Conservation (phyloP, 37 sponge, comb jelly and placozoan species). For the Halichondria panicea region DNA sequence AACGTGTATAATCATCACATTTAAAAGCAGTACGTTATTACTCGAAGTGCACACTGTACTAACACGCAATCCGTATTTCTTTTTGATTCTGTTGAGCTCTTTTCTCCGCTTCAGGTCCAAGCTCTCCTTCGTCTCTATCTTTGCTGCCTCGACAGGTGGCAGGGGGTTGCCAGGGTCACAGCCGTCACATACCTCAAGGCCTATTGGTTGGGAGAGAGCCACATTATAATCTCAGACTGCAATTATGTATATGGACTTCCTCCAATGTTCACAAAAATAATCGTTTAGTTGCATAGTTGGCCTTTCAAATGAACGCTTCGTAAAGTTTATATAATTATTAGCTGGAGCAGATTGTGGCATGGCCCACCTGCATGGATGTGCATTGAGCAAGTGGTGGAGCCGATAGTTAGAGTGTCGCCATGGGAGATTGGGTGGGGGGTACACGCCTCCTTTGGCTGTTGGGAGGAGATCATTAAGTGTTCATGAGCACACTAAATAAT, state of each 20-base stretch:
- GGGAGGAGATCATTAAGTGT: not conserved
- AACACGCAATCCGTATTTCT: conserved; percentile 65
- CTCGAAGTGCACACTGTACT: no score
- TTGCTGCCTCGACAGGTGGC: not conserved
- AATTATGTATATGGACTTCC: no score
- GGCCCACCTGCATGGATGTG: conserved; percentile 84
- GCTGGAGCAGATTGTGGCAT: no score
- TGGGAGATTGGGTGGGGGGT: conserved; percentile 60
- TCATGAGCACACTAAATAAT: not conserved
- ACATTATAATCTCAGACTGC: no score
- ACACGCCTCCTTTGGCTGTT: conserved; percentile 60
- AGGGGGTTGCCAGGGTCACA: conserved; percentile 46
- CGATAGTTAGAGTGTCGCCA: conserved; percentile 61
- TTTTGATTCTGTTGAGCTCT: conserved; percentile 70
- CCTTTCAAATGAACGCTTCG: no score
- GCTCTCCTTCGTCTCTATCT: not conserved
- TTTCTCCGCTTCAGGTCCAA: conserved; percentile 38
- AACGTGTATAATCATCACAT: no score
- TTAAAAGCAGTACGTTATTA: no score
- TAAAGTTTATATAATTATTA: no score
- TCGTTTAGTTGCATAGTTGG: no score
- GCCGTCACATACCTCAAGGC: conserved; percentile 69
- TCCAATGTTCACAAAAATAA: no score
- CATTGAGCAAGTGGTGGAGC: conserved; percentile 59
- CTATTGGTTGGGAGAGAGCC: no score